Evolutionary conservation across 1,140 invertebrate genomes (phyloP).

Genomic region (Rhizoglyphus robini): DNA sequence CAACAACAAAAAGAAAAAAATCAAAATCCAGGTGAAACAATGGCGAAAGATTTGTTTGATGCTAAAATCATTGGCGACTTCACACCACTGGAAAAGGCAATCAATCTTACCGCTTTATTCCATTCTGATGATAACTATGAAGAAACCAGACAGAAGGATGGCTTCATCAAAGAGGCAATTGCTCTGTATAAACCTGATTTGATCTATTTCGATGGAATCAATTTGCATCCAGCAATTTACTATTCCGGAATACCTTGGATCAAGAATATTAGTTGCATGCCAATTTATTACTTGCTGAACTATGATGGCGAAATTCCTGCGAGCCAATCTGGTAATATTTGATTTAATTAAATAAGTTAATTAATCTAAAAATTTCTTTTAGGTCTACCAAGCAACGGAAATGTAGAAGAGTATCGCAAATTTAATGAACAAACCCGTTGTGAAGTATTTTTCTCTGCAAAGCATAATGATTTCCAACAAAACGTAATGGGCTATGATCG

Average conservation of each 20-base stretch:
- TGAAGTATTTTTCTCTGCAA: no score
- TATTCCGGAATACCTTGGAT: no score
- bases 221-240: neutral
- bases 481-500: no score
- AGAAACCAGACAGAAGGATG: neutral
- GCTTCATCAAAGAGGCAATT: neutral
- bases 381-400: no score
- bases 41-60: neutral
- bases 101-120: neutral
- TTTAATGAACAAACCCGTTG: no score
- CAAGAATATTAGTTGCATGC: neutral
- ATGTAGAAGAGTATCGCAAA: no score
- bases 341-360: no score
- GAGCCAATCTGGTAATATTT: no score
- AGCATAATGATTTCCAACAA: no score
- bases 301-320: no score
- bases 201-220: neutral
- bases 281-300: neutral
- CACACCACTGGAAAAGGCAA: neutral
- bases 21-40: neutral
- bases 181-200: neutral
- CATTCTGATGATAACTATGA: no score
- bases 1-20: neutral
- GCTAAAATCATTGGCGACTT: neutral
- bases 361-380: no score